Percentiles rank a stretch among this genome's conserved stretches.
Evolutionary conservation across 64 coral and sea anemone species (phyloP).

Genomic region (Stichodactyla helianthus): DNA sequence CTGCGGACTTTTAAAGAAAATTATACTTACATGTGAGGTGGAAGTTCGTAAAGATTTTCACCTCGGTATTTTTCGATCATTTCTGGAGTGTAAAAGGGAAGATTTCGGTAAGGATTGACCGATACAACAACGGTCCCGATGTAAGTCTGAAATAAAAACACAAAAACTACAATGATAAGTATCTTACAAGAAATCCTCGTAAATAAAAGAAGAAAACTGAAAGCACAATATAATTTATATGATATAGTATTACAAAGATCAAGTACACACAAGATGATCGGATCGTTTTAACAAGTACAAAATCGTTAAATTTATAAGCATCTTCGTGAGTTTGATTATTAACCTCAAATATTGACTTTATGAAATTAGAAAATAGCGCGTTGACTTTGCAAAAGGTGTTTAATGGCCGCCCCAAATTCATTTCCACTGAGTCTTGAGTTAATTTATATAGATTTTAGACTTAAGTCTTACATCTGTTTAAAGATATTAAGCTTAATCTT

Average conservation of each 20-base stretch:
- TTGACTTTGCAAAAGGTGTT: background rate
- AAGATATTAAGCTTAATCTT: background rate
- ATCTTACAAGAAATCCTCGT: background rate
- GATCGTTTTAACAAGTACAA: background rate
- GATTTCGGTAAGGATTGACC: slow-evolving; percentile 80
- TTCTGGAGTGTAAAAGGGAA: slow-evolving; percentile 72
- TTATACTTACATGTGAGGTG: slow-evolving; percentile 87
- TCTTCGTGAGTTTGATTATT: background rate
- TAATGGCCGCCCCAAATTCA: background rate
- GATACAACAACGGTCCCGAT: slow-evolving; percentile 96
- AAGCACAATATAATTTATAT: background rate
- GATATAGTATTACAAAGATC: background rate
- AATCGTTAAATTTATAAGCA: background rate
- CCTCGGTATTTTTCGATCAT: slow-evolving; percentile 92
- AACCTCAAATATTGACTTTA: background rate
- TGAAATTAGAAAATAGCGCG: background rate
- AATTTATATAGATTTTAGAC: background rate
- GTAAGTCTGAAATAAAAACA: slow-evolving; percentile 66
- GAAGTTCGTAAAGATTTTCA: slow-evolving; percentile 91
- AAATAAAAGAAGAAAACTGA: background rate
- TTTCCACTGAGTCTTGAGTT: background rate
- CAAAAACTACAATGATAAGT: background rate
- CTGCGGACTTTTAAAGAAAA: background rate
- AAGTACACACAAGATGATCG: background rate
- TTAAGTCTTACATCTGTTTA: background rate